Evolutionary conservation across 1,140 invertebrate genomes (phyloP).

Genomic region (Panagrolaimus sp.): DNA sequence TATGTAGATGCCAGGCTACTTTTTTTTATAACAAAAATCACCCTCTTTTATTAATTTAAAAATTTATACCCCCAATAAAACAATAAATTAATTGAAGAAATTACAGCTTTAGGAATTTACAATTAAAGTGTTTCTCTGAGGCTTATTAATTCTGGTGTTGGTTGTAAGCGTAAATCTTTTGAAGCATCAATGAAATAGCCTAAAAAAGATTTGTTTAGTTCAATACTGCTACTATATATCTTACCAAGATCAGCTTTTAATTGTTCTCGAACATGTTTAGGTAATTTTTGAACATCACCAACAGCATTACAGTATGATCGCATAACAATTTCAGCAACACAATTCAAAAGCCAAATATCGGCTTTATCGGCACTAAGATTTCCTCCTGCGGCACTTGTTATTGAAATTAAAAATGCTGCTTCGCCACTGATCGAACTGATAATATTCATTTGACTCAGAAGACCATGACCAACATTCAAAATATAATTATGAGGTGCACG

Average conservation of each 20-base stretch:
- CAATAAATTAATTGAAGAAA: too few species aligned
- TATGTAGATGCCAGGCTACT: too few species aligned
- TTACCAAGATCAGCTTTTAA: not conserved
- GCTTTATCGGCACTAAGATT: not conserved
- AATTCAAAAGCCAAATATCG: conserved; percentile 5
- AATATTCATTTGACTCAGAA: not conserved
- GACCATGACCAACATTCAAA: not conserved
- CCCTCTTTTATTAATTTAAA: too few species aligned
- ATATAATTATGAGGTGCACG: conserved; percentile 18
- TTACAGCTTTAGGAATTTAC: too few species aligned
- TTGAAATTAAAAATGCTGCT: not conserved
- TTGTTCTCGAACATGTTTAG: not conserved
- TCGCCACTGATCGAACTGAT: not conserved
- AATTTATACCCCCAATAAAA: too few species aligned
- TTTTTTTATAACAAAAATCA: too few species aligned
- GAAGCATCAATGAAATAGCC: conserved; percentile 12
- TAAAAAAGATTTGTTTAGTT: too few species aligned
- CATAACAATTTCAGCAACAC: not conserved
- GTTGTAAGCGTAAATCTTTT: not conserved
- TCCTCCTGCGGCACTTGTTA: not conserved
- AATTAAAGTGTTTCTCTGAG: too few species aligned
- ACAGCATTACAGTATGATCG: not conserved
- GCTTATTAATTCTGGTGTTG: too few species aligned
- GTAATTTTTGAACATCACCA: conserved; percentile 7
- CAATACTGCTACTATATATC: too few species aligned